Evolutionary conservation across 2,888 invertebrate genomes (phyloP).

Genomic region (Sinopyrophorus schimmeli): DNA sequence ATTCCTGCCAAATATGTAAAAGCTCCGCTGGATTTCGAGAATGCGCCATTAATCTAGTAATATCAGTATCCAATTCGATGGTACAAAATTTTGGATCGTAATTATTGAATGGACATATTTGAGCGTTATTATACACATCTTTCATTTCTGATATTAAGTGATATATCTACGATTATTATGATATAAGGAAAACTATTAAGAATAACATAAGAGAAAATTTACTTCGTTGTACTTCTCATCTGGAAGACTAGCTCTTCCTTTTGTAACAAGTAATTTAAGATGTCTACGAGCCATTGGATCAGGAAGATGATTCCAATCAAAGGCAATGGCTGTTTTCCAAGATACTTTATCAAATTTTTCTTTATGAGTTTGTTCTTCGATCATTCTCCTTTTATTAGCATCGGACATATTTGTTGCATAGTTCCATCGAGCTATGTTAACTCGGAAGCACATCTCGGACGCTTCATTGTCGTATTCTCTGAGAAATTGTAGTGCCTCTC

Average conservation of each 20-base stretch:
- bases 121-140: slow-evolving; percentile 72
- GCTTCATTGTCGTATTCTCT: slow-evolving; percentile 75
- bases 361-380: slow-evolving; percentile 70
- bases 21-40: slow-evolving; percentile 77
- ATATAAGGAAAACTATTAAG: background rate
- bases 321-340: slow-evolving; percentile 72
- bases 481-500: slow-evolving; percentile 71
- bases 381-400: slow-evolving; percentile 69
- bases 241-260: slow-evolving; percentile 73
- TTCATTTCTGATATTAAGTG: slow-evolving; percentile 78
- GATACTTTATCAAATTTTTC: slow-evolving; percentile 75
- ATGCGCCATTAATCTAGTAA: slow-evolving; percentile 67
- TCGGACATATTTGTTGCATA: slow-evolving; percentile 79
- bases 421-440: slow-evolving; percentile 73
- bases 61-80: slow-evolving; percentile 65
- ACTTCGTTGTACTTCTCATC: slow-evolving; percentile 77
- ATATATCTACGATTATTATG: slow-evolving; percentile 60
- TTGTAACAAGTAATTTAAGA: slow-evolving; percentile 69
- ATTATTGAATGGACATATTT: slow-evolving; percentile 69
- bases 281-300: slow-evolving; percentile 70
- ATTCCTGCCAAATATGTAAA: slow-evolving; percentile 77
- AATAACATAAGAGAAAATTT: slow-evolving; percentile 1
- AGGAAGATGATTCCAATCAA: slow-evolving; percentile 68
- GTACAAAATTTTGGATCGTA: slow-evolving; percentile 61
- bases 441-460: slow-evolving; percentile 71